Base-by-base conservation (phyloP, 2,888 invertebrate species). In the Caenorhabditis japonica region DNA sequence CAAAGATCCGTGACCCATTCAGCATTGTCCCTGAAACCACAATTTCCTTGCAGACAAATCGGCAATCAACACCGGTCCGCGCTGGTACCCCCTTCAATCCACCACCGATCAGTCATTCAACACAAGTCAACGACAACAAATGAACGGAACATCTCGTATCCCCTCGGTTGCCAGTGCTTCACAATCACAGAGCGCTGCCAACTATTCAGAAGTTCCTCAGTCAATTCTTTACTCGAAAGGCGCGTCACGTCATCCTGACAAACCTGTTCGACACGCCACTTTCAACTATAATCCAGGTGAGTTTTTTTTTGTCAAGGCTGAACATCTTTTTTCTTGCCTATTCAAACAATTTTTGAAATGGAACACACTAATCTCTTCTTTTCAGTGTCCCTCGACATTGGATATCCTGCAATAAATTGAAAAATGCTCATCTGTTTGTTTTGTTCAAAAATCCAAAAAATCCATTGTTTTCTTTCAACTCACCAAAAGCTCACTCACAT, bases 41-140 rank as follows among this genome's bases (percentile, higher is more conserved):
- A 33, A n/a, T 12, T 41, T 15, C 44, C 10, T 71, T 66, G n/a
- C 60, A 69, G 69, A 70, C 34, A 64, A 64, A 56, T 70, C 62
- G 7, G 64, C 51, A 34, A 69, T 74, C 41, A 58, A 73, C 49
- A 49, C 51, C 85, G 88, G 90, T 64, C 89, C 91, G 17, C 90
- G 90, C 52, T 91, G 90, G 90, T 91, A 90, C 79, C 88, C 88
- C 3, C 87, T 91, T 13, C 88, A 89, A 80, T 36, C 59, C 5
- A 70, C 69, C 13, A 30, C 36, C 23, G 64, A 64, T 19, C 30
- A 49, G 8, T 49, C 36, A 30, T 44, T 44, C 62, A 53, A 19
- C 49, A 56, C 21, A 33, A 58, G 21, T 27, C 59, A 15, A 61
- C 47, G 47, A 44, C 36, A 36, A 17, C 49, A 74, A 17, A 56